A percentile compares a stretch with the other conserved stretches of the same genome.
Evolutionary conservation across 2,888 invertebrate species (phyloP).

Genomic region (Sinotaia quadrata): DNA sequence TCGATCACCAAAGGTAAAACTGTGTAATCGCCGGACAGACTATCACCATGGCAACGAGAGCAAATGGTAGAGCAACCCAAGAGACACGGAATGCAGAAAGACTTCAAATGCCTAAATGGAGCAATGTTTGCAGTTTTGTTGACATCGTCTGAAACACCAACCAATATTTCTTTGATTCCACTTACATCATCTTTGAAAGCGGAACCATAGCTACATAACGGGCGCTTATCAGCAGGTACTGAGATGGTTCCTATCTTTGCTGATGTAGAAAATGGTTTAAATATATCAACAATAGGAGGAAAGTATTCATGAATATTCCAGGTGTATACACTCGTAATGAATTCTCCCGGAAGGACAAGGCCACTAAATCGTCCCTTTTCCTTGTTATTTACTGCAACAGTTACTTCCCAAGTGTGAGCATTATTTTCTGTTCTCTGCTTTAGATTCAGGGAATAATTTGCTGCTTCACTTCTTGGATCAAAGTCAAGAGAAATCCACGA

Average conservation of each 20-base stretch:
- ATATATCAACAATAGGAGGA: background rate
- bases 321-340: slow-evolving; percentile 3
- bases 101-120: slow-evolving; percentile 1
- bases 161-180: slow-evolving; percentile 28
- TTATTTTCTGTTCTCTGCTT: slow-evolving; percentile 25
- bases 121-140: slow-evolving; percentile 16
- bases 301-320: slow-evolving; percentile 13
- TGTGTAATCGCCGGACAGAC: background rate
- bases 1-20: background rate
- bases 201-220: slow-evolving; percentile 30
- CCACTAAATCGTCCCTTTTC: slow-evolving; percentile 36
- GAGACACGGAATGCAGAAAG: slow-evolving; percentile 16
- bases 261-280: background rate
- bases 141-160: slow-evolving; percentile 3
- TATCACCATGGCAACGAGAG: background rate
- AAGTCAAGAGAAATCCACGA: slow-evolving; percentile 3
- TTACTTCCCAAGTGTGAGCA: slow-evolving; percentile 39
- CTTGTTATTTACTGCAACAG: slow-evolving; percentile 43
- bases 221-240: slow-evolving; percentile 20
- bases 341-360: background rate
- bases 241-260: slow-evolving; percentile 9
- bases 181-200: slow-evolving; percentile 34
- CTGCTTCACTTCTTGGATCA: background rate
- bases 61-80: background rate
- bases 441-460: slow-evolving; percentile 10